phyloP scores from a whole-genome alignment of 2,797 vertebrate genomes.

The Poecilia picta region DNA sequence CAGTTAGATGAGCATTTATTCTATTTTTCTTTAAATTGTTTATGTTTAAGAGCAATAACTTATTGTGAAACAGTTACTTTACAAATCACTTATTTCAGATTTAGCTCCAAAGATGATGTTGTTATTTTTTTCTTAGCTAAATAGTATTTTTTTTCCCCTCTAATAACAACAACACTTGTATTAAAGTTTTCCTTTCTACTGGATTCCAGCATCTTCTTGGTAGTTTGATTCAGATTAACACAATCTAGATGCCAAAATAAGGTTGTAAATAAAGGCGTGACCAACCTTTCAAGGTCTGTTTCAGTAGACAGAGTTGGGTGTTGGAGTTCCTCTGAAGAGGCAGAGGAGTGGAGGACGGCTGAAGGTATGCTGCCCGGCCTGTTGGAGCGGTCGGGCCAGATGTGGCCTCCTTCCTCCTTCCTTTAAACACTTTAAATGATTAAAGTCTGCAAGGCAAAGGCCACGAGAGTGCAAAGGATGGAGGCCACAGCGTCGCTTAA shows the following conservation, averaged over 20 bases:
- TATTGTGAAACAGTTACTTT: not conserved
- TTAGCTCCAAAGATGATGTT: not conserved
- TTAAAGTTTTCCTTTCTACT: not conserved
- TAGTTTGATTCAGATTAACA: not conserved
- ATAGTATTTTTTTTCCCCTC: not conserved
- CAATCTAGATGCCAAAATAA: not conserved
- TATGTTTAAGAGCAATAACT: not conserved
- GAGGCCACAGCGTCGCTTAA: not conserved
- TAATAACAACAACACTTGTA: not conserved
- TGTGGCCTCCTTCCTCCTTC: slow-evolving; percentile 3
- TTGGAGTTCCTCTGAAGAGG: not conserved
- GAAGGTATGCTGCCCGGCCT: slow-evolving; percentile 72
- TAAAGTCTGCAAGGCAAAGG: not conserved
- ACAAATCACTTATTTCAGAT: not conserved
- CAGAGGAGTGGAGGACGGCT: slow-evolving; percentile 44
- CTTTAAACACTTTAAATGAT: too few relatives aligned
- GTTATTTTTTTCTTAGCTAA: not conserved
- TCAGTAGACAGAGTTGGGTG: not conserved
- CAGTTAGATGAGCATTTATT: not conserved
- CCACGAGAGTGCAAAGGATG: not conserved
- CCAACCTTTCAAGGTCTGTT: not conserved
- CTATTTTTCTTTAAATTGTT: not conserved
- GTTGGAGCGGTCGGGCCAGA: slow-evolving; percentile 68
- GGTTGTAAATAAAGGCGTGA: not conserved
- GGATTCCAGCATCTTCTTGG: not conserved